Base-by-base conservation (phyloP, 53 echinoderm and acorn worm genomes). In the Stichopus horrens region DNA sequence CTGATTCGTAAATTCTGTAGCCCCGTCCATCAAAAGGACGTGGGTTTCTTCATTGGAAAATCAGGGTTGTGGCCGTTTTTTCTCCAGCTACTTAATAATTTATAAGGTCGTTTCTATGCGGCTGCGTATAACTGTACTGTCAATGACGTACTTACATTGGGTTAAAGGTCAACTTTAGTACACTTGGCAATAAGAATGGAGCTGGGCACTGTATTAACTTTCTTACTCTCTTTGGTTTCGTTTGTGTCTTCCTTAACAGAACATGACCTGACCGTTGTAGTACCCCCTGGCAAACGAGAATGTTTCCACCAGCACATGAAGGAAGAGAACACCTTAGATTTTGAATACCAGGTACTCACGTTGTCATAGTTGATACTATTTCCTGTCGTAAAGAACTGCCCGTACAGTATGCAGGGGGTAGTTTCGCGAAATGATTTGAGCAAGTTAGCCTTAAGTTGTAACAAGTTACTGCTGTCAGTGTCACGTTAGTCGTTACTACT, bases 291-390 rank as follows among this genome's bases (percentile, higher is more conserved):
- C 23, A 92, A 92, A 57, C 89, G 97, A 59, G 97, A 97, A 88
- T 97, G 97, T 90, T 97, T 97, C 55, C 94, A 97, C 73, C 97
- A 97, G 53, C 89, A 92, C 18, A 95, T 96, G 74, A 95, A 95
- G 57, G 93, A 92, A 73, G 88, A 89, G 23, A 81, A 89, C 51
- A 95, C 92, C 5, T 88, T 96, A 76, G 96, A 96, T 74, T 96
- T 96, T 75, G 96, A 96, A 73, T 96, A 95, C 37, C 96, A 96
- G 96, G 96, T 92, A 20, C 71, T 71, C 18, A n/a, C 18, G n/a
- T 1, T 59, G 59, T 11, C 59, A 37, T 37, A 37, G 37, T 37
- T 37, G 37, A 37, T 37, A 37, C 37, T 37, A 71, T 71, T 63
- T 63, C 71, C 14, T 71, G 18, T 7, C 71, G 37, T 37, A 37